phyloP scores from a whole-genome alignment of 2,888 invertebrate genomes.

The Acheta domesticus region DNA sequence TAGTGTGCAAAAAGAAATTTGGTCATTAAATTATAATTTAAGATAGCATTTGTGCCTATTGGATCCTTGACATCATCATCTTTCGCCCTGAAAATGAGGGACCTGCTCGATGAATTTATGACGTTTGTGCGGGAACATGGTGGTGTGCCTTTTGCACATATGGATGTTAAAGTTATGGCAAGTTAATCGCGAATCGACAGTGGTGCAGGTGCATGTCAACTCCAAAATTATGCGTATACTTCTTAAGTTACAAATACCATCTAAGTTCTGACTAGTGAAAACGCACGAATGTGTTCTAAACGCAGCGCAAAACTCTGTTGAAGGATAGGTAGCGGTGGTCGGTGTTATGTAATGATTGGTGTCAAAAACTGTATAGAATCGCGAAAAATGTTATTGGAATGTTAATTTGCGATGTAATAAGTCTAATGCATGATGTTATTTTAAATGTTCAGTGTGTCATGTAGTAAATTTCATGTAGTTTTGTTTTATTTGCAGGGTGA shows the following conservation, averaged over 20 bases:
- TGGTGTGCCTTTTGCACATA: constrained; percentile 26
- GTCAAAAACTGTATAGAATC: constrained; percentile 26
- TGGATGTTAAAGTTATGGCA: constrained; percentile 19
- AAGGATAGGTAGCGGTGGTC: background rate
- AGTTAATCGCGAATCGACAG: background rate
- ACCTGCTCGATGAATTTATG: constrained; percentile 25
- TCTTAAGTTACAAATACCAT: too few species aligned
- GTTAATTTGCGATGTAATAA: background rate
- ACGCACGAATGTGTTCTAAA: too few species aligned
- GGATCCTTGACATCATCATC: constrained; percentile 26
- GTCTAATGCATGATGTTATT: background rate
- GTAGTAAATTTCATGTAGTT: background rate
- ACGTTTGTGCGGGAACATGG: constrained; percentile 31
- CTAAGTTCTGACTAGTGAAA: too few species aligned
- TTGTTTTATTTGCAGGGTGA: constrained; percentile 60
- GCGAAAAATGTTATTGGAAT: background rate
- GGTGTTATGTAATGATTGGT: constrained; percentile 11
- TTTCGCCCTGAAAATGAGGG: constrained; percentile 24
- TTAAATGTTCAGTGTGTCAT: background rate
- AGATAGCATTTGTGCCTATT: background rate
- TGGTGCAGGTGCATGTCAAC: background rate
- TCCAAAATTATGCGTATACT: background rate
- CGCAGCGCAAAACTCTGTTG: background rate
- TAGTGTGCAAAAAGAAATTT: constrained; percentile 26
- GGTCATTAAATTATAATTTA: background rate